A percentile compares a stretch with the other conserved stretches of the same genome.
phyloP scores from a whole-genome alignment of 1,140 invertebrate genomes.

The Trichonephila clavipes region DNA sequence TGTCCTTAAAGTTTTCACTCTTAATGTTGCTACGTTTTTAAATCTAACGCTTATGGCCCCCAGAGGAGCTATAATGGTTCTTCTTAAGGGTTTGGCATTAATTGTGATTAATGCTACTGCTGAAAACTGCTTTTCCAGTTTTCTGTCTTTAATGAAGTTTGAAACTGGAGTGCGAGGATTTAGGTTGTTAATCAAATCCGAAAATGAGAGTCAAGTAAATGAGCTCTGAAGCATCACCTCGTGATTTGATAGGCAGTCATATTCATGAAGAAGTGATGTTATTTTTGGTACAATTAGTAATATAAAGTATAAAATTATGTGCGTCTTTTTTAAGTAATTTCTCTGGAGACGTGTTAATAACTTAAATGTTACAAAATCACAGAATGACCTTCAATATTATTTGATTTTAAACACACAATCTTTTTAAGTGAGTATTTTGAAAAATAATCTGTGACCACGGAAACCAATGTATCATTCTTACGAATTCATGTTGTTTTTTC shows the following conservation, averaged over 20 bases:
- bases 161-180: background rate
- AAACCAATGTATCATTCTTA: too few species aligned
- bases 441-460: too few species aligned
- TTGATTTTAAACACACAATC: too few species aligned
- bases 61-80: background rate
- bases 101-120: constrained; percentile 6
- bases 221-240: background rate
- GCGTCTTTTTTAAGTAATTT: background rate
- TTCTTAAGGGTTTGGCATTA: constrained; percentile 18
- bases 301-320: background rate
- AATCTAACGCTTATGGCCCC: background rate
- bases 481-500: too few species aligned
- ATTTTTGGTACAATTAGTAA: background rate
- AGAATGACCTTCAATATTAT: too few species aligned
- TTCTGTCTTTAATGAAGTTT: background rate
- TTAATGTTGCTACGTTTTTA: background rate
- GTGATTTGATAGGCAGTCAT: background rate
- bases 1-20: background rate
- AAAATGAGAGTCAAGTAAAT: background rate
- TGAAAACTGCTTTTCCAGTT: background rate
- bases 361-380: too few species aligned
- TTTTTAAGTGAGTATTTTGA: too few species aligned
- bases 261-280: background rate
- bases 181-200: background rate
- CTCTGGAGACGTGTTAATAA: background rate